Percentiles rank a stretch among this genome's conserved stretches.
Conservation (phyloP, 2,113 vertebrate species). For the Ptyas mucosa region DNA sequence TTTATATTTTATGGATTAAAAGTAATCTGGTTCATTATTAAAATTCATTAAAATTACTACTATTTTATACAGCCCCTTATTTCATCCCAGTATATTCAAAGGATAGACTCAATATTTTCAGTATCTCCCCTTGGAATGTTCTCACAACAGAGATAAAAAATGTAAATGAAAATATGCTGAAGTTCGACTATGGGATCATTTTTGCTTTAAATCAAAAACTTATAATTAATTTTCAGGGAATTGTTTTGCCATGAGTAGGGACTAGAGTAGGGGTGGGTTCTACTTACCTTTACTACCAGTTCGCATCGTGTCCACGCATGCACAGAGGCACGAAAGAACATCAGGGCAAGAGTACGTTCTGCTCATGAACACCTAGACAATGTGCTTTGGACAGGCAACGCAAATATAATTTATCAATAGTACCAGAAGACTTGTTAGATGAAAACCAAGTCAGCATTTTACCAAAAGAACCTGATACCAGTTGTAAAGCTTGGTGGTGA, state of each 20-base stretch:
- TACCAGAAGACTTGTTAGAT: background rate
- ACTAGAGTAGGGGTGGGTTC: background rate
- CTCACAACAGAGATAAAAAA: constrained; percentile 33
- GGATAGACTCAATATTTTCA: background rate
- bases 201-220: constrained; percentile 22
- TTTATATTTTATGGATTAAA: constrained; percentile 54
- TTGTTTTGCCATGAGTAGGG: background rate
- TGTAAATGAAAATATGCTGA: constrained; percentile 26
- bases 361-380: background rate
- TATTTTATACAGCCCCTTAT: constrained; percentile 46
- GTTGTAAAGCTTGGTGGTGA: no score
- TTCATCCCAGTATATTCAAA: constrained; percentile 42
- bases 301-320: no score
- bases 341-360: background rate
- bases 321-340: background rate
- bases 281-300: no score
- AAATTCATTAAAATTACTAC: background rate
- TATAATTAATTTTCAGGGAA: background rate
- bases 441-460: background rate
- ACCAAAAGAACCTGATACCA: background rate
- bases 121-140: constrained; percentile 11
- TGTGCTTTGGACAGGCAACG: background rate
- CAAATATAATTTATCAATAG: background rate
- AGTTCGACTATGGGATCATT: constrained; percentile 28
- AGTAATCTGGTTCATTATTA: constrained; percentile 32